A percentile compares a stretch with the other conserved stretches of the same genome.
phyloP scores from a whole-genome alignment of 1,140 invertebrate species.

The Gonatopus flavifemur region DNA sequence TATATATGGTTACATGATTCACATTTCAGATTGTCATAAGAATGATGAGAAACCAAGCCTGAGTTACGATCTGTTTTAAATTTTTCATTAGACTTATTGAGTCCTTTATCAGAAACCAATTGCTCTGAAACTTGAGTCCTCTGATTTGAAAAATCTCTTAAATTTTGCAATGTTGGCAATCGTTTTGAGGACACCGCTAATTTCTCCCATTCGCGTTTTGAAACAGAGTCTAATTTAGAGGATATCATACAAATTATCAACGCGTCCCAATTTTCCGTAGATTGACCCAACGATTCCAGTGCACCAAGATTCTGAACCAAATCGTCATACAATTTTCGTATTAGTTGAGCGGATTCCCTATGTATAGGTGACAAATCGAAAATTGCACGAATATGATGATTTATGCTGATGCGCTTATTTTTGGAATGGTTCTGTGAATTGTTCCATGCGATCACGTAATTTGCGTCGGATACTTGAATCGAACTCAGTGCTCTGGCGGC shows the following conservation, averaged over 20 bases:
- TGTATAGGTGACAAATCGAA: constrained; percentile 11
- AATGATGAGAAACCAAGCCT: no score
- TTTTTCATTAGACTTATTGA: not conserved
- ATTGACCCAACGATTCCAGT: constrained; percentile 14
- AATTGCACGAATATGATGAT: constrained; percentile 38
- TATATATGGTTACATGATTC: no score
- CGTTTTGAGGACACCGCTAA: not conserved
- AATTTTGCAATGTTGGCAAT: not conserved
- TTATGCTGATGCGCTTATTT: constrained; percentile 40
- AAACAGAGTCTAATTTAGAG: constrained; percentile 5
- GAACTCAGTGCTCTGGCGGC: constrained; percentile 32
- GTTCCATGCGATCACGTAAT: constrained; percentile 43
- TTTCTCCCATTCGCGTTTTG: constrained; percentile 10
- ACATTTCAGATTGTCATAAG: no score
- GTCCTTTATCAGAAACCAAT: not conserved
- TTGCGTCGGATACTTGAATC: constrained; percentile 36
- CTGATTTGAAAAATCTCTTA: constrained; percentile 9
- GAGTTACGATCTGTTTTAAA: no score
- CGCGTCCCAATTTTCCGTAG: constrained; percentile 18
- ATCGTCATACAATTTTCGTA: constrained; percentile 19
- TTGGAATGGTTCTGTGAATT: constrained; percentile 42
- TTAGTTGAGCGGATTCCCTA: constrained; percentile 18
- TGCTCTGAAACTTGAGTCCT: constrained; percentile 3
- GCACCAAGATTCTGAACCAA: constrained; percentile 22
- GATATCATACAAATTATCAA: constrained; percentile 14